Conservation (phyloP, 2,888 invertebrate genomes). For the Stenurella melanura region DNA sequence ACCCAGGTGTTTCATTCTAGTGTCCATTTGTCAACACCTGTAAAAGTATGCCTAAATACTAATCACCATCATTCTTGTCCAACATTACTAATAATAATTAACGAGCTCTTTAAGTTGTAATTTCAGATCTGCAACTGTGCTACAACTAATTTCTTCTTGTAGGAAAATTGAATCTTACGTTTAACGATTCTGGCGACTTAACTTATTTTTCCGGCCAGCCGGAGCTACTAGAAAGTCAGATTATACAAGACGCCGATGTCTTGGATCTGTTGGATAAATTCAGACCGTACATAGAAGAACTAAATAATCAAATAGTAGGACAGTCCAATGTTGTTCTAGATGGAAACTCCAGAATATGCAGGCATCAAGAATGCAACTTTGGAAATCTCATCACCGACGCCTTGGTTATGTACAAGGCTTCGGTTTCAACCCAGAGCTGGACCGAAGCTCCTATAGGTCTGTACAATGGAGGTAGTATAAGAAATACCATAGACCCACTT, state of each 20-base stretch:
- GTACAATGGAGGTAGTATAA: constrained; percentile 85
- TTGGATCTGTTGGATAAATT: constrained; percentile 78
- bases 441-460: constrained; percentile 86
- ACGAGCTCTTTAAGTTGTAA: neutral
- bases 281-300: constrained; percentile 75
- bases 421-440: constrained; percentile 74
- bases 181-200: constrained; percentile 84
- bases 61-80: neutral
- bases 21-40: too few relatives aligned
- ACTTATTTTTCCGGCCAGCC: constrained; percentile 83
- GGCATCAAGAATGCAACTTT: constrained; percentile 86
- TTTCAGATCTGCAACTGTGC: neutral
- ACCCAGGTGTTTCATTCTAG: too few relatives aligned
- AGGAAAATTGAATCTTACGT: constrained; percentile 77
- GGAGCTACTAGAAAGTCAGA: constrained; percentile 80
- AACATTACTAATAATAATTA: neutral
- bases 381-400: constrained; percentile 89
- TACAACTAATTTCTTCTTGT: neutral
- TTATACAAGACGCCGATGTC: constrained; percentile 81
- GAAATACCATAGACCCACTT: constrained; percentile 77
- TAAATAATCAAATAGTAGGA: constrained; percentile 79
- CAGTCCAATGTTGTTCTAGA: constrained; percentile 82
- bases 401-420: constrained; percentile 77
- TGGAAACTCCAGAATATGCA: constrained; percentile 77
- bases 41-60: neutral